Conservation (phyloP, 1,140 invertebrate species). For the Condylostylus longicornis region DNA sequence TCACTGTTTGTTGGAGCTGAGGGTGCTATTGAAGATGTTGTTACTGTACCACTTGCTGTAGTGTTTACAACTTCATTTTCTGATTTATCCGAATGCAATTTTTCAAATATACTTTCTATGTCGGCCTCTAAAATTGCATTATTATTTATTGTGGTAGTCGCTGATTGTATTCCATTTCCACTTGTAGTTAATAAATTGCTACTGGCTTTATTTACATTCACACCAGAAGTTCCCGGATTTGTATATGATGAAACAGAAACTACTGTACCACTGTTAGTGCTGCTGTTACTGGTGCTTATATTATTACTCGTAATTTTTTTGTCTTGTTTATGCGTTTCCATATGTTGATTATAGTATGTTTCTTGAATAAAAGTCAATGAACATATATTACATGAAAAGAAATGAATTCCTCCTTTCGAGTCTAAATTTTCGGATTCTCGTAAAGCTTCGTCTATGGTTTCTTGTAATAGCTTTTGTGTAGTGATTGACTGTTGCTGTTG, state of each 20-base stretch:
- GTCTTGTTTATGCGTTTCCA: slow-evolving; percentile 29
- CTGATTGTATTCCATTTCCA: not conserved
- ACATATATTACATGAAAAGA: slow-evolving; percentile 32
- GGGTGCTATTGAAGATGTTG: slow-evolving; percentile 8
- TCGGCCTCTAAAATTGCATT: slow-evolving; percentile 23
- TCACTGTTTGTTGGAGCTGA: slow-evolving; percentile 12
- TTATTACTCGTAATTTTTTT: slow-evolving; percentile 13
- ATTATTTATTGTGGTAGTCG: not conserved
- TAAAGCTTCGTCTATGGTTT: slow-evolving; percentile 30
- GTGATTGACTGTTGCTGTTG: slow-evolving; percentile 29
- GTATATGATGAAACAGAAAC: not conserved
- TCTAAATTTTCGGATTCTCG: slow-evolving; percentile 20
- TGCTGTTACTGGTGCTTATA: slow-evolving; percentile 11
- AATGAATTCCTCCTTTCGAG: slow-evolving; percentile 18
- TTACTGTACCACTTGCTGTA: slow-evolving; percentile 3
- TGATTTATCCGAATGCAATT: slow-evolving; percentile 29
- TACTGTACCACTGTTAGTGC: slow-evolving; percentile 9
- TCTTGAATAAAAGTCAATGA: slow-evolving; percentile 31
- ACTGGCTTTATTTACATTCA: not conserved
- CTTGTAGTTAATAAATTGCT: not conserved
- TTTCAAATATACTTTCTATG: slow-evolving; percentile 31
- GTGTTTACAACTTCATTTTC: slow-evolving; percentile 13
- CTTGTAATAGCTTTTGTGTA: slow-evolving; percentile 27
- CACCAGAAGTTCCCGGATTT: not conserved
- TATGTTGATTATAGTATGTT: slow-evolving; percentile 31